Base-by-base conservation (phyloP, 2,113 vertebrate species). In the Ailuropoda melanoleuca region DNA sequence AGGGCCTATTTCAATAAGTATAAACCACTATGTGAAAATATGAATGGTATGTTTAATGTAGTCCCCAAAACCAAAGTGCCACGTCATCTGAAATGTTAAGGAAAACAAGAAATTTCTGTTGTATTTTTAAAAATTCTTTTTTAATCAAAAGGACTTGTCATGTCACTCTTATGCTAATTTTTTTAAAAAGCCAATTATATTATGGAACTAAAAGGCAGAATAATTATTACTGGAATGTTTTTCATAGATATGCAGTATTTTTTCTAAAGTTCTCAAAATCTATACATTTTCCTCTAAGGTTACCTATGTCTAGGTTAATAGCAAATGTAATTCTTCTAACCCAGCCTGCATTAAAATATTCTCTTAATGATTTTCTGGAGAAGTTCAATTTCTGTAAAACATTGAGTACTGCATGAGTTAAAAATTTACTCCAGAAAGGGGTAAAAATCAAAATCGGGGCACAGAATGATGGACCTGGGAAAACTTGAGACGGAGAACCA, bases 311-410 rank as follows among this genome's bases (percentile, higher is more conserved):
- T 90, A 85, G 97, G 4, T 64, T 78, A 92, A n/a, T 74, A 60
- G 39, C 29, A 89, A 84, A 87, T 55, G 6, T 56, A 82, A 55
- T 77, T 55, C 74, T 96, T 74, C 53, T 55, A 66, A 3, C 24
- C 24, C 55, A 66, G 90, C 21, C 72, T 93, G 37, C 55, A 72
- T 0, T 0, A 48, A 96, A 85, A 34, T 43, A 18, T 0, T 75
- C 72, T 96, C 91, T 97, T 55, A 43, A 88, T 6, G 11, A 0
- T 96, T 86, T 94, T 95, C 37, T 37, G 95, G 70, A 84, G 74
- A 24, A 98, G 34, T 0, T 90, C 0, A 72, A 86, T 56, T 90
- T 88, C 53, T 89, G 6, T 43, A 60, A 13, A 29, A 93, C 84
- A 77, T 53, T 48, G 46, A 93, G 81, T 3, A 58, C 23, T 46